Percentiles rank a stretch among this genome's conserved stretches.
These are phyloP conservation scores for Empis stercorea DNA, from an alignment of 2,888 invertebrate species.

Conservation along the genomic window DNA sequence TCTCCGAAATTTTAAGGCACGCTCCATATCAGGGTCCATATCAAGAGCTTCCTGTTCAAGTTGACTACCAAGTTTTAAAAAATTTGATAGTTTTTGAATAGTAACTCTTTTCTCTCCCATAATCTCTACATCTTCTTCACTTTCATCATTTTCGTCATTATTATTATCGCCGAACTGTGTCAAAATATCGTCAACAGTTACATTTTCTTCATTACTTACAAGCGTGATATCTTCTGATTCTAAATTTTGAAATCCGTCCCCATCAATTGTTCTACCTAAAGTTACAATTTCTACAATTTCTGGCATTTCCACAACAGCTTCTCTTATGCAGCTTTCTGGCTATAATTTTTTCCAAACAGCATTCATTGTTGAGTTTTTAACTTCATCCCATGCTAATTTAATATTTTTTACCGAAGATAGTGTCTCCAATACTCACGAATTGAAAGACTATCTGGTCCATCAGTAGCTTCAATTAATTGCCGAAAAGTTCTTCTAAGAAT, in stretches of 20 bases:
- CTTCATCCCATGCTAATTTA: too few species aligned
- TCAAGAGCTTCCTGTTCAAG: slow-evolving; percentile 3
- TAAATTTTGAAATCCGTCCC: slow-evolving; percentile 6
- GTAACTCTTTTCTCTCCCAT: not conserved
- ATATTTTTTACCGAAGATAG: too few species aligned
- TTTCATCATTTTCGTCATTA: not conserved
- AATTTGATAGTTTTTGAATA: not conserved
- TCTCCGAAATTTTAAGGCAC: slow-evolving; percentile 2
- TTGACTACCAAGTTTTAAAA: slow-evolving; percentile 5
- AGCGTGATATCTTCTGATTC: slow-evolving; percentile 12
- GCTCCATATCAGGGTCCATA: not conserved
- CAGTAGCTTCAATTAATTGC: too few species aligned
- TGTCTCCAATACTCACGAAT: too few species aligned
- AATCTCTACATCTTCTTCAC: not conserved
- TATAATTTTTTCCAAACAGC: too few species aligned
- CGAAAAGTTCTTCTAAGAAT: too few species aligned
- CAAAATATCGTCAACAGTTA: slow-evolving; percentile 1
- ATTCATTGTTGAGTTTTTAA: too few species aligned
- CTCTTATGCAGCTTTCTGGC: too few species aligned
- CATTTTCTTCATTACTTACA: slow-evolving; percentile 10
- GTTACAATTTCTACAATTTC: too few species aligned
- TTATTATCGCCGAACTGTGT: not conserved
- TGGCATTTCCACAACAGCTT: too few species aligned
- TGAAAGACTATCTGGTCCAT: too few species aligned
- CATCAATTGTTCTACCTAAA: too few species aligned